These are phyloP conservation scores for Patella pellucida DNA, from an alignment of 2,888 invertebrate species.

Conservation along the genomic window DNA sequence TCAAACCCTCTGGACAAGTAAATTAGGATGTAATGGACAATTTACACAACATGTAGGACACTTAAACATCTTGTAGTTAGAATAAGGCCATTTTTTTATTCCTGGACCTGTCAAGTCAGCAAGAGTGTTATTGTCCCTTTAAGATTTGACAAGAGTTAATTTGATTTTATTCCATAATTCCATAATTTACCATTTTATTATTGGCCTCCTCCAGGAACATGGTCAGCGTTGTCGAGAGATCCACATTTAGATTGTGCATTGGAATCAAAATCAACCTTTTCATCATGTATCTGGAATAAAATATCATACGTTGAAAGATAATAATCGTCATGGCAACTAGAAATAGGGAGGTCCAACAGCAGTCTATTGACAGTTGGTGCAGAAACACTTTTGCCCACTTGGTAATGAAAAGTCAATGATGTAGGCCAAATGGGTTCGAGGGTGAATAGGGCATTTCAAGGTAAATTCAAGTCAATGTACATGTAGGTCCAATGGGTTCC, in stretches of 20 bases:
- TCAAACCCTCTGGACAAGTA: too few relatives aligned
- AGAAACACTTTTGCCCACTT: neutral
- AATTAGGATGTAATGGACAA: too few relatives aligned
- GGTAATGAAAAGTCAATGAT: neutral
- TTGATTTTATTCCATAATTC: neutral
- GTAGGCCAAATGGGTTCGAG: neutral
- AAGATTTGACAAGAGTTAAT: too few relatives aligned
- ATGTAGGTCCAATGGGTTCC: neutral
- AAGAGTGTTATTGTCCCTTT: too few relatives aligned
- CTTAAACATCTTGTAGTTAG: too few relatives aligned
- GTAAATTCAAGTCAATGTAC: too few relatives aligned
- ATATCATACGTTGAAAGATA: neutral
- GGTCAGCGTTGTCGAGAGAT: constrained; percentile 49
- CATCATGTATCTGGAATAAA: neutral
- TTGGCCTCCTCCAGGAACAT: constrained; percentile 51
- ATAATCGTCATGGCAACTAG: neutral
- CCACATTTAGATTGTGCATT: constrained; percentile 50
- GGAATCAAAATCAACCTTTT: constrained; percentile 47
- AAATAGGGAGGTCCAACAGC: neutral
- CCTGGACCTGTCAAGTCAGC: too few relatives aligned
- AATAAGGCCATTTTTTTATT: too few relatives aligned
- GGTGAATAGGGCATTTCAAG: too few relatives aligned
- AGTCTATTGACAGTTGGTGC: neutral
- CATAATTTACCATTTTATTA: neutral
- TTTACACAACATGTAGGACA: too few relatives aligned